phyloP scores from a whole-genome alignment of 2,113 vertebrate species.

The Camelus bactrianus region DNA sequence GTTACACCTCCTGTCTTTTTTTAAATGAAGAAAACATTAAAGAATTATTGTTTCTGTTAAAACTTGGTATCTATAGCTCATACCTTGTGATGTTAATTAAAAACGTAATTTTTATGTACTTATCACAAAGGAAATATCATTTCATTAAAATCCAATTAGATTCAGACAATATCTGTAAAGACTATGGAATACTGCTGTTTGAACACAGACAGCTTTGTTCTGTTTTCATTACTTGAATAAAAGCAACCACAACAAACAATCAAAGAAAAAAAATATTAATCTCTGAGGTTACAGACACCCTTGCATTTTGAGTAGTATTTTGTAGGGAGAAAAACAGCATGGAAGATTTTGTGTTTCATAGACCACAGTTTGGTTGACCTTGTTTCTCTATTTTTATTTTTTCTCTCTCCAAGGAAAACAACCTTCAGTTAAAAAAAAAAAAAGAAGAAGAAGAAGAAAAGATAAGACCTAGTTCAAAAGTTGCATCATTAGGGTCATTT shows the following conservation, averaged over 20 bases:
- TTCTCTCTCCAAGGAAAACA: conserved; percentile 26
- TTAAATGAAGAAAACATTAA: conserved; percentile 95
- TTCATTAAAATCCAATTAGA: conserved; percentile 99
- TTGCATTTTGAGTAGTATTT: conserved; percentile 86
- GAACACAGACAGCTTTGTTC: conserved; percentile 97
- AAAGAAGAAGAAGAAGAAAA: not conserved
- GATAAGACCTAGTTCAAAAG: not conserved
- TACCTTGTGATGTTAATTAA: conserved; percentile 98
- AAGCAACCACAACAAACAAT: conserved; percentile 93
- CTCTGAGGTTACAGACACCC: conserved; percentile 87
- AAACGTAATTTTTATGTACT: conserved; percentile 96
- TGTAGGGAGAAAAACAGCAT: conserved; percentile 80
- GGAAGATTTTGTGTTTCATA: conserved; percentile 81
- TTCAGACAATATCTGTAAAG: conserved; percentile 93
- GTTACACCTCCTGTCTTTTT: conserved; percentile 85
- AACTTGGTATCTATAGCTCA: conserved; percentile 92
- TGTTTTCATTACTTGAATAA: conserved; percentile 94
- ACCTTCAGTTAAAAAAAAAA: conserved; percentile 55
- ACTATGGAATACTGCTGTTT: conserved; percentile 92
- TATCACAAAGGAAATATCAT: conserved; percentile 98
- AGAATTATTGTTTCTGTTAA: conserved; percentile 92
- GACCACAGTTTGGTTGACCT: conserved; percentile 65
- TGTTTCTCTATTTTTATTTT: conserved; percentile 79
- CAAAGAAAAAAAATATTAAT: conserved; percentile 88
- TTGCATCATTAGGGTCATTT: not conserved